Conservation (phyloP, 2,113 vertebrate genomes). For the Protobothrops mucrosquamatus region DNA sequence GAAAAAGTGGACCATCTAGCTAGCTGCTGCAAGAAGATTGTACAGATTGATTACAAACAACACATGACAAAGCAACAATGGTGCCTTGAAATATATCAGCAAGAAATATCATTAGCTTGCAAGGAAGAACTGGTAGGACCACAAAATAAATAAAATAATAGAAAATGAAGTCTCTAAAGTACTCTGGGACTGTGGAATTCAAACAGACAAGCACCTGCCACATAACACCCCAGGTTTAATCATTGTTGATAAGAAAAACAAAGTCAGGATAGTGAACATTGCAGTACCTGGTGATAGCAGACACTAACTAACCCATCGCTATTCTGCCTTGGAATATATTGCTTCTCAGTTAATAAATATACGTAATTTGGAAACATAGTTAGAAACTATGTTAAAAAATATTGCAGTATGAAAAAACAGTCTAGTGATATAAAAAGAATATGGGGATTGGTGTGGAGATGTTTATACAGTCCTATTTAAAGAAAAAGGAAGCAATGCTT, state of each 20-base stretch:
- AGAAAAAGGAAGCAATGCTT: not conserved
- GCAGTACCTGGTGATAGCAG: not conserved
- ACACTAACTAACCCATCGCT: slow-evolving; percentile 10
- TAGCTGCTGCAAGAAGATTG: not conserved
- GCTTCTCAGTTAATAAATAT: slow-evolving; percentile 10
- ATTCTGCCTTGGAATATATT: accelerated
- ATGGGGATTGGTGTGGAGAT: not conserved
- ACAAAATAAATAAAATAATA: not conserved
- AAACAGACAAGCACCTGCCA: not conserved
- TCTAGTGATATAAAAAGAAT: not conserved
- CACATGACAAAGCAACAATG: not conserved
- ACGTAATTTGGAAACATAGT: not conserved
- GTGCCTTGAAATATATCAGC: not conserved
- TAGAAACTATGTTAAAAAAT: not conserved
- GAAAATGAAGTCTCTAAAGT: not conserved
- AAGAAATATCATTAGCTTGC: not conserved
- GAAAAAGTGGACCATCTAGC: not conserved
- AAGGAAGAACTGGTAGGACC: not conserved
- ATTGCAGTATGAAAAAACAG: not conserved
- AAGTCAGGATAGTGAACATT: not conserved
- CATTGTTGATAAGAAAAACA: not conserved
- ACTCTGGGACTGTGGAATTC: not conserved
- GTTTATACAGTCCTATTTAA: not conserved
- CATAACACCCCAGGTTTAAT: not conserved
- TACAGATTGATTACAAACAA: not conserved